Evolutionary conservation across 2,113 vertebrate genomes (phyloP), one percentile per base, ranked within the genome.

Genomic region (Eira barbara): DNA sequence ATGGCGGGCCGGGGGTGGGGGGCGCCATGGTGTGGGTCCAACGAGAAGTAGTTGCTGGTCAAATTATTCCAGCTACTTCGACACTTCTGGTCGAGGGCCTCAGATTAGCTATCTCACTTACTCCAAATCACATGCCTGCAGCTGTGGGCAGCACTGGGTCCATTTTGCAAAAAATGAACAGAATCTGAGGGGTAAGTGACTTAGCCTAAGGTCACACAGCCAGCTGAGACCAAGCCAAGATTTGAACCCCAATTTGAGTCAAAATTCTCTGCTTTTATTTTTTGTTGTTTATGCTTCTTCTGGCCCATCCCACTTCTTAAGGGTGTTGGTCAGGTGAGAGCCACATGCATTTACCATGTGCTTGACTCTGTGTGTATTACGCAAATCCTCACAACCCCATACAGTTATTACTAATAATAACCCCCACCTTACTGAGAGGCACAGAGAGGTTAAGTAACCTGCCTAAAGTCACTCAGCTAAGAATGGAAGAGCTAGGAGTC

Each of bases 211-310:
- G 31, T 93, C 80, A 93, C 80, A 89, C 4, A 59, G 36, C 29
- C 39, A 71, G 20, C 23, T 36, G 47, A 86, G 57, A 34, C 67
- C 83, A 94, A 47, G 93, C 4, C 18, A 69, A 78, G 74, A 92
- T 47, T 47, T 89, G 42, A 92, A 78, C 52, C 20, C 13, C 34
- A 25, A 61, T 84, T 23, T 25, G 6, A 67, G 36, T 61, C 27
- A 87, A 67, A 97, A 83, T 90, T 95, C 57, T 67, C 73, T 85
- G 39, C 76, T 73, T 83, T 83, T 17, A 23, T 73, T 65, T 83
- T 91, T 25, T 27, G 20, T 57, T 42, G 20, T 85, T 57, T 25
- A 84, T 80, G 45, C 39, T 45, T 92, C 36, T 96, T 90, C 13
- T 90, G 36, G 92, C 11, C 25, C 39, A 69, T 36, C 23, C 21